Evolutionary conservation across 1,140 invertebrate species (phyloP), one percentile per base, ranked within the genome.

Genomic region (Orius insidiosus): DNA sequence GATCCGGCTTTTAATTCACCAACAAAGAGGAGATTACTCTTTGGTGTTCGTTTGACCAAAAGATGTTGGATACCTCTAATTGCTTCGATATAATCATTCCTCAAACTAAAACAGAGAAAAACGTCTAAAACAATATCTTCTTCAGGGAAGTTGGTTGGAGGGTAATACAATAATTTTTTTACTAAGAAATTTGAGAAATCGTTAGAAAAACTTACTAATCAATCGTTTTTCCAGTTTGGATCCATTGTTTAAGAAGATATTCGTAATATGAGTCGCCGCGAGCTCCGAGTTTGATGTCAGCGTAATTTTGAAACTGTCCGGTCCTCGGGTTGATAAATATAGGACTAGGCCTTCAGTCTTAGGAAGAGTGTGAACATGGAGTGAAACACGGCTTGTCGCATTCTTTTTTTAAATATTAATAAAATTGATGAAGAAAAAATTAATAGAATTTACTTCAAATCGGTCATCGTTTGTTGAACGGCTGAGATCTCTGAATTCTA

Each of bases 221-320:
- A 52, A 89, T 73, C 13, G 78, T 85, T 61, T 85, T 86, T 1
- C 81, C 85, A 0, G 85, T 85, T 56, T 90, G 79, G 11, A 98
- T 67, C 85, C 90, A 98, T 0, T 86, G 79, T 67, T 98, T 99
- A 38, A 99, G 65, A 32, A 99, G 70, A 62, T 99, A 98, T 66
- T 99, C 96, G 66, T 97, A 99, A 65, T 95, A 98, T 58, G 88
- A 94, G 66, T 99, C 96, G 8, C 94, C 95, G 4, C 98, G 65
- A 2, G 89, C 95, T 11, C 92, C 92, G 1, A 96, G 62, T 0
- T 92, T 94, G 30, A 96, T 89, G 1, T 87, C 87, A 8, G 84
- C 76, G 56, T 78, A 78, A 35, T 75, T 71, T 15, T 85, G 66
- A 59, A 95, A 94, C n/a, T 78, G 68, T 1, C 89, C 87, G 6